A percentile compares a stretch with the other conserved stretches of the same genome.
Evolutionary conservation across 23 tunicate genomes (phyloP).

Genomic region (Trididemnum nubilum): DNA sequence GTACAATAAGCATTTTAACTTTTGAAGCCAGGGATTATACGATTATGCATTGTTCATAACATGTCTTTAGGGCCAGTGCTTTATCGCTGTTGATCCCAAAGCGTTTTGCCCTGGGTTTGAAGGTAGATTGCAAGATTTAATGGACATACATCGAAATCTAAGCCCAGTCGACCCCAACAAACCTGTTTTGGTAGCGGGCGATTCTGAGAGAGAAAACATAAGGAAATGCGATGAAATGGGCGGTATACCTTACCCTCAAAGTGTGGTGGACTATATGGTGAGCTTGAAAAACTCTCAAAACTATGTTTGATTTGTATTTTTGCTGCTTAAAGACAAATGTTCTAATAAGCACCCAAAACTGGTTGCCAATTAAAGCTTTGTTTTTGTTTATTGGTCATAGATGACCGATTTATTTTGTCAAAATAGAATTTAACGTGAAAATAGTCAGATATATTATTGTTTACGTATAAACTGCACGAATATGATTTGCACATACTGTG

Average conservation of each 20-base stretch:
- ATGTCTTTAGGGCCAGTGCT: constrained; percentile 88
- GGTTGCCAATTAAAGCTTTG: no score
- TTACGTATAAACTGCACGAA: no score
- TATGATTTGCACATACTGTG: no score
- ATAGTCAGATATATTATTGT: no score
- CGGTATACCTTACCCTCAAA: constrained; percentile 91
- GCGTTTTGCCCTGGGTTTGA: constrained; percentile 94
- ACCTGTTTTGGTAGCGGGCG: constrained; percentile 95
- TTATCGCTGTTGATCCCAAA: constrained; percentile 88
- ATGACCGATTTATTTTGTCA: no score
- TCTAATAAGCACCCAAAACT: no score
- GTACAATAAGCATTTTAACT: no score
- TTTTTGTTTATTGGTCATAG: no score
- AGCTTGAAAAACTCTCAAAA: neutral
- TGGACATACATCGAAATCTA: constrained; percentile 63
- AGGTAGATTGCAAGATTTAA: constrained; percentile 77
- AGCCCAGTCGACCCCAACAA: constrained; percentile 63
- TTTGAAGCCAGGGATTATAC: no score
- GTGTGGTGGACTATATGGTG: constrained; percentile 90
- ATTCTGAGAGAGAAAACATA: constrained; percentile 84
- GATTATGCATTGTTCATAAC: no score
- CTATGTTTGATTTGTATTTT: neutral
- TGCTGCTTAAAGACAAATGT: neutral
- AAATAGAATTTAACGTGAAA: no score
- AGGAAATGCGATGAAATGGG: constrained; percentile 80